Conservation (phyloP, 2,888 invertebrate species). For the Eupithecia dodoneata region DNA sequence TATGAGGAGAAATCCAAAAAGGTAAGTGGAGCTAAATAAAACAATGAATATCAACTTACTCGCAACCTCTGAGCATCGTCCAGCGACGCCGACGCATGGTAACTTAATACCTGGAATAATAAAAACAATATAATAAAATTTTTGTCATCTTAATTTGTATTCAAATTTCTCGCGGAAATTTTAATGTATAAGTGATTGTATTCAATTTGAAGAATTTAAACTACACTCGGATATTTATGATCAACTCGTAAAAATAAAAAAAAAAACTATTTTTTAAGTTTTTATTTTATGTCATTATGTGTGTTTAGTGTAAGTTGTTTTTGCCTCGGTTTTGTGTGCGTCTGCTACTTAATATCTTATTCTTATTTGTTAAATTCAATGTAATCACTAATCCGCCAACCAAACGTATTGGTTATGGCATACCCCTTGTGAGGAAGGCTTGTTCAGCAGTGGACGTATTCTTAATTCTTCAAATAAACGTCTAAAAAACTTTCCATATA, state of each 20-base stretch:
- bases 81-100: constrained; percentile 95
- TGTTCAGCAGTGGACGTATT: background rate
- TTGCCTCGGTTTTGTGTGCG: no score
- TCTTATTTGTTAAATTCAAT: no score
- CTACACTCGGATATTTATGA: background rate
- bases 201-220: background rate
- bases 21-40: background rate
- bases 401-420: no score
- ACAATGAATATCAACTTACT: constrained; percentile 81
- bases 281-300: no score
- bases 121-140: background rate
- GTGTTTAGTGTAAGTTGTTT: no score
- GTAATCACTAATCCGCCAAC: no score
- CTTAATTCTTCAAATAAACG: no score
- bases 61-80: constrained; percentile 95
- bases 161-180: background rate
- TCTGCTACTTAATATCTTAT: no score
- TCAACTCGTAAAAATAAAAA: no score
- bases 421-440: no score
- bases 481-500: background rate
- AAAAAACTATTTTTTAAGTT: no score
- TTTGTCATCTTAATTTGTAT: background rate
- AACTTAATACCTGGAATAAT: constrained; percentile 88
- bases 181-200: background rate
- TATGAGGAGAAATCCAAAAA: background rate